Evolutionary conservation across 2,888 invertebrate species (phyloP).

Genomic region (Rhimphoctona megacephalus): DNA sequence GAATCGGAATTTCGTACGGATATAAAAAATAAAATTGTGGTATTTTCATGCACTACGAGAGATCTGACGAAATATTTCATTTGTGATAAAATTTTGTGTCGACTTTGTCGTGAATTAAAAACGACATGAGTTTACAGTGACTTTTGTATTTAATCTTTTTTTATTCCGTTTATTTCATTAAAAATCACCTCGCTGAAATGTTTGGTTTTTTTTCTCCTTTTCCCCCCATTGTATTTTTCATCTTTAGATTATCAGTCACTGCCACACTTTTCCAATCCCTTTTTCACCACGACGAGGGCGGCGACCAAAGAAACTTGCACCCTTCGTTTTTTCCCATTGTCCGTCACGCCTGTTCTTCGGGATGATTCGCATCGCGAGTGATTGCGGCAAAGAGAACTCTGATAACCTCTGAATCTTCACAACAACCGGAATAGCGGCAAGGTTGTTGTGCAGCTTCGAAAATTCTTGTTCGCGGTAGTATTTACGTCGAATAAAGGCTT

Average conservation of each 20-base stretch:
- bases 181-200: background rate
- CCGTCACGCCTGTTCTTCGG: conserved; percentile 10
- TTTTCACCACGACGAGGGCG: background rate
- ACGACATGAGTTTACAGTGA: background rate
- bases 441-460: conserved; percentile 9
- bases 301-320: background rate
- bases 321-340: background rate
- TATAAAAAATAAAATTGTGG: background rate
- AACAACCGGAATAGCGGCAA: background rate
- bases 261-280: conserved; percentile 16
- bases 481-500: conserved; percentile 51
- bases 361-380: conserved; percentile 11
- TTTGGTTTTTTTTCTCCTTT: background rate
- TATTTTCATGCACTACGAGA: background rate
- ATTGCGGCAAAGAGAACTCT: conserved; percentile 13
- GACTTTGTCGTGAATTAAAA: background rate
- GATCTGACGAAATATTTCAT: background rate
- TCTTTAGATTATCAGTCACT: conserved; percentile 57
- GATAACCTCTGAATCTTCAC: conserved; percentile 25
- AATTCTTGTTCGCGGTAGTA: conserved; percentile 9
- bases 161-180: background rate
- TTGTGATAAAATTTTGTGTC: background rate
- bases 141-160: background rate
- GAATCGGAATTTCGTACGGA: background rate
- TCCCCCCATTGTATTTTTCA: conserved; percentile 12